Conservation (phyloP, 2,797 vertebrate genomes). For the Emydoidea blandingii region DNA sequence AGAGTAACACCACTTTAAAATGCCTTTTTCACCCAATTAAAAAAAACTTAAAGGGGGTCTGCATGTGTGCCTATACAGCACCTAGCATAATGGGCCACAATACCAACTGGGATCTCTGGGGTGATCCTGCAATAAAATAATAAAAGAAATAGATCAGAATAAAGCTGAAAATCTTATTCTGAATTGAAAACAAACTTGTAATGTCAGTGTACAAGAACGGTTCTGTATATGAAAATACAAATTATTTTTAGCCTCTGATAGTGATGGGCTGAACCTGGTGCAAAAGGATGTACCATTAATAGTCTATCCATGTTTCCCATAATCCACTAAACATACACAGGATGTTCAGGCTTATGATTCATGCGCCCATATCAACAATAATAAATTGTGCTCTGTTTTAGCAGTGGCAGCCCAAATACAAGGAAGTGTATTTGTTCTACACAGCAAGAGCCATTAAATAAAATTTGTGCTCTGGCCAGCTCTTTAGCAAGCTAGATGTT, state of each 20-base stretch:
- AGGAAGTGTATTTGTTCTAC: neutral
- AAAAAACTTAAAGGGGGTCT: neutral
- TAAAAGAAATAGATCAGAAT: neutral
- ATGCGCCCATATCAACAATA: neutral
- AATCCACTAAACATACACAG: neutral
- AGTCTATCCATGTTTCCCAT: neutral
- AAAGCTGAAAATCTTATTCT: neutral
- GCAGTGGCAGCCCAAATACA: neutral
- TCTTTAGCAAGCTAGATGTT: neutral
- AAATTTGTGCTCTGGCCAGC: neutral
- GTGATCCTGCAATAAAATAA: neutral
- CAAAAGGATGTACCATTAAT: neutral
- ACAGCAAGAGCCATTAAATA: neutral
- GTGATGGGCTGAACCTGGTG: neutral
- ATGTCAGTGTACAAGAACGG: neutral
- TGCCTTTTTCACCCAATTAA: neutral
- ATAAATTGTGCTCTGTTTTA: neutral
- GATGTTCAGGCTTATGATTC: neutral
- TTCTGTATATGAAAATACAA: neutral
- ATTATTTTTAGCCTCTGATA: constrained; percentile 11
- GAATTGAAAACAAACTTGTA: neutral
- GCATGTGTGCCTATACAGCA: neutral
- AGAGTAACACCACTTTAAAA: neutral
- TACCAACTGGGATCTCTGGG: neutral
- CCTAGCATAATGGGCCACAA: neutral